Evolutionary conservation across 2,888 invertebrate genomes (phyloP), one percentile per base, ranked within the genome.

Genomic region (Caenorhabditis sp.): DNA sequence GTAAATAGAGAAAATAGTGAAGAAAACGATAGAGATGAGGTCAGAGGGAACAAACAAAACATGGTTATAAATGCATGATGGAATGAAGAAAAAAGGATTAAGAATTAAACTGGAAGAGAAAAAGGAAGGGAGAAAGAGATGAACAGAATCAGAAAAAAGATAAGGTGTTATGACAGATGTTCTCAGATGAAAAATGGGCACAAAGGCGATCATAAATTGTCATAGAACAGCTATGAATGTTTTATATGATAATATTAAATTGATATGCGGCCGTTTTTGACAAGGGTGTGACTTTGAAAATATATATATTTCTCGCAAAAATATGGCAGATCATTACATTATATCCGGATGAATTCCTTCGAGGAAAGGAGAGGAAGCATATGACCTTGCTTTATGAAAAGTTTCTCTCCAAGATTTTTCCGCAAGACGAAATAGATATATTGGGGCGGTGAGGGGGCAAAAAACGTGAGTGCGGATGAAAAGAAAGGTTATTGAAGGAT

Each of bases 41-140:
- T 62, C 37, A 58, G 64, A 71, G 37, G 37, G 58, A 72, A 72
- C 56, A 64, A 64, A 72, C 55, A 64, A 56, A 62, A 64, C 53
- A 58, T 72, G 62, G 72, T 64, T 71, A 62, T 32, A 56, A 56
- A 56, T 56, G 56, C 56, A 56, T 56, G 58, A 58, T 56, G 69
- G 18, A 18, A 65, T 6, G 47, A 15, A 40, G 13, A 47, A 18
- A 15, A 40, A 40, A 47, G 47, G 20, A 53, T 50, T 72, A 32
- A 20, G 40, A 70, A 70, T 53, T 70, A 70, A 70, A 70, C 70
- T 70, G 70, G 70, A 70, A 70, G 60, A 61, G 15, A 55, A n/a
- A 55, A 44, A 15, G 3, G 44, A 44, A 44, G 13, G 44, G 50
- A 20, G 3, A 1, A 20, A 18, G 18, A 50, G 18, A 50, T 50